Evolutionary conservation across 2,888 invertebrate species (phyloP), one percentile per base, ranked within the genome.

Genomic region (Spodoptera exigua): DNA sequence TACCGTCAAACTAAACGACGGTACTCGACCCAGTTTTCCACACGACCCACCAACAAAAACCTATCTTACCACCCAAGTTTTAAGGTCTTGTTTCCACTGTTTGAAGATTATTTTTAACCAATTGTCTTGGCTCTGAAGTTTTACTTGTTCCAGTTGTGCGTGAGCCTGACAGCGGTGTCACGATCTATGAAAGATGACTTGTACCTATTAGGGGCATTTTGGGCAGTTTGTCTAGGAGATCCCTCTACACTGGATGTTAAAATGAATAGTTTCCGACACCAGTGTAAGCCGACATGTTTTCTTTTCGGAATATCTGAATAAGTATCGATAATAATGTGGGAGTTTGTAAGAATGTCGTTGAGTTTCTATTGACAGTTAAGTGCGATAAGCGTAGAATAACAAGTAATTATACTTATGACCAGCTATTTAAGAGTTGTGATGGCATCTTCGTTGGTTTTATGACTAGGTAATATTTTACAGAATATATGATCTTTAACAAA

Each of bases 131-230:
- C 53, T 60, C 63, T 53, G 63, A 73, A 73, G 61, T 76, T 74
- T 70, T 60, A 73, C 70, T 62, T 70, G 76, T 61, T 56, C 66
- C 66, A 70, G 65, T 72, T 61, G 61, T 74, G 73, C 75, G 61
- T 76, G 74, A 35, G 40, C 53, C 48, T 58, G 76, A 74, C 76
- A 73, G 73, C 60, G 46, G 48, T 63, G 76, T 72, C 74, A 65
- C 55, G 47, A 61, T 64, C 74, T 75, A 76, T 76, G 74, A 74
- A 63, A 75, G 56, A 74, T 74, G 76, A 66, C 62, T 72, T 63
- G 54, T 72, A 69, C 51, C 73, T 65, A 61, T 48, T 55, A 68
- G 37, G 17, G 68, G 46, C 63, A 10, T 46, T 18, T 56, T 49
- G 21, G 58, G 40, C n/a, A 40, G 37, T 40, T 45, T 36, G 48